Conservation (phyloP, 2,888 invertebrate genomes). For the Liopterus haemorrhoidalis region DNA sequence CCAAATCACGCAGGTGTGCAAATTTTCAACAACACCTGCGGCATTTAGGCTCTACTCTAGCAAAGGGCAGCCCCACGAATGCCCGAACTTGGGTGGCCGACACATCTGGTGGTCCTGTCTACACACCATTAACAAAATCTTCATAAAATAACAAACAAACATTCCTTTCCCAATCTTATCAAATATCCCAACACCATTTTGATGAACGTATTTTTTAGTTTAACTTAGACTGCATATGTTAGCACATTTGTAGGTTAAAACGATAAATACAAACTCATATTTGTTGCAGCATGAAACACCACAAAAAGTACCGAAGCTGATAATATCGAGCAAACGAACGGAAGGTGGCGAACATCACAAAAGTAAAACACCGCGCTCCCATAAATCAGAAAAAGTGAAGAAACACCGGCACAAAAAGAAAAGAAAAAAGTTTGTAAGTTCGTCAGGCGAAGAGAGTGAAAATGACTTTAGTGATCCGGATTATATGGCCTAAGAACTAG, state of each 20-base stretch:
- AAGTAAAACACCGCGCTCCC: constrained; percentile 40
- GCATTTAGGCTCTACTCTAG: too few relatives aligned
- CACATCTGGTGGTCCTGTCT: too few relatives aligned
- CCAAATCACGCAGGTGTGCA: too few relatives aligned
- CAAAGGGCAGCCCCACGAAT: too few relatives aligned
- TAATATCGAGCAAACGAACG: constrained; percentile 46
- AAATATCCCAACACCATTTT: too few relatives aligned
- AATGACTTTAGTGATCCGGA: constrained; percentile 60
- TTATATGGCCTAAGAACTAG: constrained; percentile 45
- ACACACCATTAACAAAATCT: too few relatives aligned
- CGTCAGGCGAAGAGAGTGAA: constrained; percentile 57
- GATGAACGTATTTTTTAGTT: background rate
- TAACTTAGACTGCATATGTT: too few relatives aligned
- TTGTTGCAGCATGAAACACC: constrained; percentile 39
- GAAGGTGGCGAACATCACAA: constrained; percentile 43
- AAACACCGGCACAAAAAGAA: constrained; percentile 51
- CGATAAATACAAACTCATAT: constrained; percentile 4
- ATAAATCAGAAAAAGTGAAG: constrained; percentile 45
- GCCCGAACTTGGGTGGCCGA: too few relatives aligned
- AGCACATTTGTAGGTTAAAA: too few relatives aligned
- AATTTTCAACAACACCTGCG: too few relatives aligned
- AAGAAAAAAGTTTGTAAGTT: constrained; percentile 51
- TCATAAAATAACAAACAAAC: too few relatives aligned
- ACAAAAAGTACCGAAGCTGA: constrained; percentile 50
- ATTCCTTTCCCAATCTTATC: too few relatives aligned